Evolutionary conservation across 2,888 invertebrate genomes (phyloP).

Genomic region (Leucozona laternaria): DNA sequence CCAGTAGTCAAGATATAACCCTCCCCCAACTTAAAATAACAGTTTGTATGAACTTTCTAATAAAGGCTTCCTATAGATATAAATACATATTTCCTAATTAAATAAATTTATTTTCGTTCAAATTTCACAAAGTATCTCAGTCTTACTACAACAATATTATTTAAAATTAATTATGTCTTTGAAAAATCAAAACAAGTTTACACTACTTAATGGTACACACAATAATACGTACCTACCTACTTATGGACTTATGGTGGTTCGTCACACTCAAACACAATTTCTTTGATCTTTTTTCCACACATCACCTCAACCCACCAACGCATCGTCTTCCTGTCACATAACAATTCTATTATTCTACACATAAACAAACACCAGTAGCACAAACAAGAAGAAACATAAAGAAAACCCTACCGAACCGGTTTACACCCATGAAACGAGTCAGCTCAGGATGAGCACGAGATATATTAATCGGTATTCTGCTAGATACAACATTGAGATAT

Average conservation of each 20-base stretch:
- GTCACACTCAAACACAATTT: constrained; percentile 15
- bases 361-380: constrained; percentile 69
- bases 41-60: too few relatives aligned
- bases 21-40: too few relatives aligned
- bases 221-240: not conserved
- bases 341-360: constrained; percentile 61
- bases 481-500: not conserved
- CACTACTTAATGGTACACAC: not conserved
- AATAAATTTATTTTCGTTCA: too few relatives aligned
- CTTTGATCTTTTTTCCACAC: constrained; percentile 13
- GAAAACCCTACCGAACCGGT: constrained; percentile 66
- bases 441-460: not conserved
- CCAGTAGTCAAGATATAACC: too few relatives aligned
- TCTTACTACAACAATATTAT: not conserved
- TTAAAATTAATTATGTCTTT: not conserved
- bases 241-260: not conserved
- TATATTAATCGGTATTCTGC: not conserved
- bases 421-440: not conserved
- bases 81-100: too few relatives aligned
- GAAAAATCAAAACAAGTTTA: constrained; percentile 14
- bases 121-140: too few relatives aligned
- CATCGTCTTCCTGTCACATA: constrained; percentile 22
- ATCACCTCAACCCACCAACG: constrained; percentile 20
- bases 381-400: constrained; percentile 57
- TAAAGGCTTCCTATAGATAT: too few relatives aligned